A percentile compares a stretch with the other conserved stretches of the same genome.
phyloP scores from a whole-genome alignment of 2,888 invertebrate species.

The Phragmatobia fuliginosa region DNA sequence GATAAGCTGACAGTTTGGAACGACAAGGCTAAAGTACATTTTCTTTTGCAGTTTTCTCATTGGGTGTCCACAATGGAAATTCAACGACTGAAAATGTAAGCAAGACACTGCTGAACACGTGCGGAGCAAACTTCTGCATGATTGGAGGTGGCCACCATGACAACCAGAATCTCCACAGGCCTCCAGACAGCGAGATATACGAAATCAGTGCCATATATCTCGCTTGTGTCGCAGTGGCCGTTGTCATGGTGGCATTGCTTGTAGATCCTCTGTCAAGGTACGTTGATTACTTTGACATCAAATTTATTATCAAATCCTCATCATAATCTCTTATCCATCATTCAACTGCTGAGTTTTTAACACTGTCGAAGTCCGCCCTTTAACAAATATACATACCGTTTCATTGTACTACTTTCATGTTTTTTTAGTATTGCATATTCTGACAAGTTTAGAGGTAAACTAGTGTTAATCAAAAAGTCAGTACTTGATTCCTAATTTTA shows the following conservation, averaged over 20 bases:
- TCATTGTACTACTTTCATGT: too few species aligned
- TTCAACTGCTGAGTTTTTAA: conserved; percentile 4
- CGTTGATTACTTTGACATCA: conserved; percentile 44
- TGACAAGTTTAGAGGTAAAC: background rate
- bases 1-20: background rate
- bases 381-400: background rate
- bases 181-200: conserved; percentile 94
- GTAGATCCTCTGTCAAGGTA: conserved; percentile 96
- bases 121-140: conserved; percentile 94
- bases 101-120: conserved; percentile 84
- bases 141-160: conserved; percentile 88
- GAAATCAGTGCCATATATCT: conserved; percentile 96
- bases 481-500: background rate
- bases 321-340: conserved; percentile 1
- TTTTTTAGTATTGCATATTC: background rate
- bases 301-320: background rate
- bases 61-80: conserved; percentile 89
- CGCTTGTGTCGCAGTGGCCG: conserved; percentile 94
- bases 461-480: background rate
- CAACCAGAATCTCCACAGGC: conserved; percentile 92
- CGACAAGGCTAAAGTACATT: background rate
- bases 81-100: conserved; percentile 75
- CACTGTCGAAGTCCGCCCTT: background rate
- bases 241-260: conserved; percentile 94
- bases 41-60: conserved; percentile 89